Evolutionary conservation across 2,113 vertebrate genomes (phyloP).

Genomic region (Campylomormyrus numenius): DNA sequence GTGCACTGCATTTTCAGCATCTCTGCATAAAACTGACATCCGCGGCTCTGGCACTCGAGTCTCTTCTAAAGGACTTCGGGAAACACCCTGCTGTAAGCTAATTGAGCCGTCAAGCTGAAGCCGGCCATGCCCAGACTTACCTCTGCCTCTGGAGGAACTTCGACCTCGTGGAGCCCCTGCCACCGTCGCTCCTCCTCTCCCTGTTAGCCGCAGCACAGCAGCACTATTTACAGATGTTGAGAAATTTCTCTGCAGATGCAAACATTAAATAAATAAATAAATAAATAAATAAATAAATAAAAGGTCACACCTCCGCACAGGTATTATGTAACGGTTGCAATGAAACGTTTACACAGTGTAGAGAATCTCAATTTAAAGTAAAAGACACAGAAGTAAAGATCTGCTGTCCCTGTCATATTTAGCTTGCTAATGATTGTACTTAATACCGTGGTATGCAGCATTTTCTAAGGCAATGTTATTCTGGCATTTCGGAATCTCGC

Average conservation of each 20-base stretch:
- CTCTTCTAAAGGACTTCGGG: background rate
- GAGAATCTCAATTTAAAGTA: background rate
- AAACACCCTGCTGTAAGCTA: background rate
- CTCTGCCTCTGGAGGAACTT: slow-evolving; percentile 96
- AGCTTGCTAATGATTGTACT: background rate
- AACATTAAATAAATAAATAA: slow-evolving; percentile 1
- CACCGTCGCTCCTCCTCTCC: slow-evolving; percentile 80
- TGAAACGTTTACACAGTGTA: background rate
- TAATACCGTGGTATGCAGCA: background rate
- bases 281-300: too few species aligned
- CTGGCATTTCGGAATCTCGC: background rate
- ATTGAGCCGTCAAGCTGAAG: background rate
- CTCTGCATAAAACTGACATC: background rate
- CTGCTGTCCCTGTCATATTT: background rate
- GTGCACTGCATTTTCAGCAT: background rate
- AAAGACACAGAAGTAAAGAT: background rate
- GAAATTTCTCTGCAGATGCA: slow-evolving; percentile 88
- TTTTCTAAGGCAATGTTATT: background rate
- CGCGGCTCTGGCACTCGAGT: background rate
- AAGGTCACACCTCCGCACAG: background rate
- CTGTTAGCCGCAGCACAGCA: slow-evolving; percentile 85
- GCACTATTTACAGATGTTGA: slow-evolving; percentile 98
- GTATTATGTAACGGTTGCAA: background rate
- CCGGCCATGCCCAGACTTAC: slow-evolving; percentile 60
- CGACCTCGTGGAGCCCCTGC: slow-evolving; percentile 88